These are phyloP conservation scores for Microplitis mediator DNA, from an alignment of 1,140 invertebrate species.

Conservation along the genomic window DNA sequence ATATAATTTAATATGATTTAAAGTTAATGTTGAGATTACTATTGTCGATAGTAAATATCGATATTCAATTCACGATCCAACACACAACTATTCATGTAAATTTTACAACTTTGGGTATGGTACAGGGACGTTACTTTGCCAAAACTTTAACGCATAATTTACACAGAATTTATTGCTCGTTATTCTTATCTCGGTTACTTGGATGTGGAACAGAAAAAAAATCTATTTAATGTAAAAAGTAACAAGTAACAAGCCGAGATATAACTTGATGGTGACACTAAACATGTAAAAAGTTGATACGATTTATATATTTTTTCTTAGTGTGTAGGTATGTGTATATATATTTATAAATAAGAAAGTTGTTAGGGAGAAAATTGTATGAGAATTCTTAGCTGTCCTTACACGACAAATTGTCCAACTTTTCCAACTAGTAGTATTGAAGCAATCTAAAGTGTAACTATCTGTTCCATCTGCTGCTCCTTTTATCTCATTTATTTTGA, in stretches of 20 bases:
- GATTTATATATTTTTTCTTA: neutral
- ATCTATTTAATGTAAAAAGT: too few species aligned
- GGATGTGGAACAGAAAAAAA: too few species aligned
- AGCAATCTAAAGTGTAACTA: slow-evolving; percentile 11
- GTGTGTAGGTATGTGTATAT: neutral
- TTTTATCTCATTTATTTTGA: neutral
- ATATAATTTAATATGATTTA: too few species aligned
- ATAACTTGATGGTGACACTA: too few species aligned
- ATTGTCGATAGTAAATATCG: neutral
- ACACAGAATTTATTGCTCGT: too few species aligned
- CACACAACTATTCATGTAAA: neutral
- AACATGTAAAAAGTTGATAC: neutral
- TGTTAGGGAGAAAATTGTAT: neutral
- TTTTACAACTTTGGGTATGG: too few species aligned
- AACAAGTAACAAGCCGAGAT: too few species aligned
- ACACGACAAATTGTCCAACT: neutral
- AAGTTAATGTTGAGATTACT: too few species aligned
- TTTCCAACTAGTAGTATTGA: neutral
- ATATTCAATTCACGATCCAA: neutral
- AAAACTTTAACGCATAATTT: too few species aligned
- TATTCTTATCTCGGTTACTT: too few species aligned
- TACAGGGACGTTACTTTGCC: too few species aligned
- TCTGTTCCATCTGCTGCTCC: neutral
- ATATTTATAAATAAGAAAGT: slow-evolving; percentile 1
- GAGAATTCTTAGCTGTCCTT: neutral